Conservation (phyloP, 2,888 invertebrate species). For the Polietes domitor region DNA sequence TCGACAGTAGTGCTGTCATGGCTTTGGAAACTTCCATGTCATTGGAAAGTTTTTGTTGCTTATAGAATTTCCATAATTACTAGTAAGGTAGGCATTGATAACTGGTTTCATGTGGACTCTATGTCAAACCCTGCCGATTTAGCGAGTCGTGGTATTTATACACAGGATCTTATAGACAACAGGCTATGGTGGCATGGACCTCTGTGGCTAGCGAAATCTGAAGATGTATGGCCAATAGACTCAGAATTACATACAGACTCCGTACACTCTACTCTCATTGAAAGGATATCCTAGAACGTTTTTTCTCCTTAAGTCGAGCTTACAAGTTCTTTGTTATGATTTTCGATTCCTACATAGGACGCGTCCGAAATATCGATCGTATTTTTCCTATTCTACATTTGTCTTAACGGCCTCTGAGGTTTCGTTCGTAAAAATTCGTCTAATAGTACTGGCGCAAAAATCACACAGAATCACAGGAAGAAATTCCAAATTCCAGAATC, state of each 20-base stretch:
- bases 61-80: slow-evolving; percentile 33
- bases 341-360: slow-evolving; percentile 13
- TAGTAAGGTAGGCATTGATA: not conserved
- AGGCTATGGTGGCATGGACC: slow-evolving; percentile 49
- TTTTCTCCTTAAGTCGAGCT: slow-evolving; percentile 2
- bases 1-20: slow-evolving; percentile 32
- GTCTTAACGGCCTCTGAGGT: not conserved
- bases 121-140: slow-evolving; percentile 39
- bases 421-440: not conserved
- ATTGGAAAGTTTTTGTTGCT: slow-evolving; percentile 22
- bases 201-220: not conserved
- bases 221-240: not conserved
- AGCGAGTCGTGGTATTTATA: not conserved
- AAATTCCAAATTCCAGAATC: too few species aligned
- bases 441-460: not conserved
- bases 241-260: not conserved
- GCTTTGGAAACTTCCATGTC: slow-evolving; percentile 35
- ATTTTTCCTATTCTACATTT: not conserved
- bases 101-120: slow-evolving; percentile 34
- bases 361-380: not conserved
- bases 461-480: not conserved
- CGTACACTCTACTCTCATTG: too few species aligned
- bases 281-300: slow-evolving; percentile 10
- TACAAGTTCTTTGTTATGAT: not conserved
- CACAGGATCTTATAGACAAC: not conserved